Conservation (phyloP, 2,113 vertebrate genomes). For the Myotis lucifugus region DNA sequence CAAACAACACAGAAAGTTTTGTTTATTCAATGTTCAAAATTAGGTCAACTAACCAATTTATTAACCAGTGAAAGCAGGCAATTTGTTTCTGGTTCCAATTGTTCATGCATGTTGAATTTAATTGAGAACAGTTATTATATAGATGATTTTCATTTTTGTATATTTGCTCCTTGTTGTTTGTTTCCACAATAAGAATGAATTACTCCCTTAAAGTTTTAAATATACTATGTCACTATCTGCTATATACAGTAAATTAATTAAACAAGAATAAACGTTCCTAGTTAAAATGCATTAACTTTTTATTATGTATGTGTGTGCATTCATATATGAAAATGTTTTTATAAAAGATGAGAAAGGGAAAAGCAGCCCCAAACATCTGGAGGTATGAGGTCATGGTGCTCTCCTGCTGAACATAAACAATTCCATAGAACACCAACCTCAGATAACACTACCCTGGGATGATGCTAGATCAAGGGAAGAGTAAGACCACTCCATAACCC, state of each 20-base stretch:
- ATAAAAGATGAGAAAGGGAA: neutral
- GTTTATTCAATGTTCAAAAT: constrained; percentile 28
- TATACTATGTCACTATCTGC: neutral
- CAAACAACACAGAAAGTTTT: neutral
- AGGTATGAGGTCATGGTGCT: neutral
- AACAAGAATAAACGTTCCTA: neutral
- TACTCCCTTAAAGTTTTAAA: neutral
- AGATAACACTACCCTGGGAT: neutral
- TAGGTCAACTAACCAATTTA: constrained; percentile 29
- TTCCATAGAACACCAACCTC: neutral
- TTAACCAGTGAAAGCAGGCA: neutral
- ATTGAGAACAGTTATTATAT: neutral
- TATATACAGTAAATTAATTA: neutral
- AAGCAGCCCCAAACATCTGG: neutral
- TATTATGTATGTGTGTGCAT: neutral
- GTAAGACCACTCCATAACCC: neutral
- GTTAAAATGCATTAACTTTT: neutral
- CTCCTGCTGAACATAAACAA: neutral
- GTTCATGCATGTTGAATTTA: neutral
- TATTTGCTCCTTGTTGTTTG: neutral
- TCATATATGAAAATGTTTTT: neutral
- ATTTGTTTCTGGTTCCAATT: constrained; percentile 1
- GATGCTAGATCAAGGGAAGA: neutral
- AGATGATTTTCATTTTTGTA: neutral
- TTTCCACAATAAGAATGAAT: neutral